Percentiles rank a stretch among this genome's conserved stretches.
Evolutionary conservation across 2,113 vertebrate species (phyloP).

Genomic region (Spea multiplicata): DNA sequence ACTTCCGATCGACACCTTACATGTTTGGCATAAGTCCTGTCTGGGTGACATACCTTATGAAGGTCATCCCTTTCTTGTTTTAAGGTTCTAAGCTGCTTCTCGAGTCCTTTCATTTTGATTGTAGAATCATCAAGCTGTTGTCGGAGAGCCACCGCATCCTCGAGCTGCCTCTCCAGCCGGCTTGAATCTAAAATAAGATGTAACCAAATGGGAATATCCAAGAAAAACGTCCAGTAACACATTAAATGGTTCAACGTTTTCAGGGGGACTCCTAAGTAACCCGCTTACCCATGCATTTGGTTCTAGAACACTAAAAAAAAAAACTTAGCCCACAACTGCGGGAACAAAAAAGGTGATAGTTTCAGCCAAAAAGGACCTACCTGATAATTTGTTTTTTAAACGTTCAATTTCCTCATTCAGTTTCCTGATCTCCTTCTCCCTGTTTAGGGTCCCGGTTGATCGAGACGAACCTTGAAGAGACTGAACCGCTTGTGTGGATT

Average conservation of each 20-base stretch:
- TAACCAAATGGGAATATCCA: neutral
- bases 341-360: neutral
- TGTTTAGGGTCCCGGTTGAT: constrained; percentile 66
- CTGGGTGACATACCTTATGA: constrained; percentile 77
- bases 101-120: constrained; percentile 82
- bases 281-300: too few relatives aligned
- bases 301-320: too few relatives aligned
- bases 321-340: too few relatives aligned
- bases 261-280: too few relatives aligned
- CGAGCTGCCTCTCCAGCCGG: constrained; percentile 85
- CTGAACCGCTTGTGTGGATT: constrained; percentile 83
- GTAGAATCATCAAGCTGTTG: constrained; percentile 85
- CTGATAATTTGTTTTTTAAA: constrained; percentile 88
- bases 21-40: too few relatives aligned
- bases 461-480: constrained; percentile 73
- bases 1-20: too few relatives aligned
- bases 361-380: constrained; percentile 58
- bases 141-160: constrained; percentile 78
- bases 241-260: too few relatives aligned
- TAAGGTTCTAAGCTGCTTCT: constrained; percentile 82
- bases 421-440: constrained; percentile 91
- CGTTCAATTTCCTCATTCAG: constrained; percentile 94
- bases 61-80: constrained; percentile 89
- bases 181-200: constrained; percentile 73
- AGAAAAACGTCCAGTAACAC: neutral